These are phyloP conservation scores for Telmatherina bonti DNA, from an alignment of 2,797 vertebrate genomes.

Conservation along the genomic window DNA sequence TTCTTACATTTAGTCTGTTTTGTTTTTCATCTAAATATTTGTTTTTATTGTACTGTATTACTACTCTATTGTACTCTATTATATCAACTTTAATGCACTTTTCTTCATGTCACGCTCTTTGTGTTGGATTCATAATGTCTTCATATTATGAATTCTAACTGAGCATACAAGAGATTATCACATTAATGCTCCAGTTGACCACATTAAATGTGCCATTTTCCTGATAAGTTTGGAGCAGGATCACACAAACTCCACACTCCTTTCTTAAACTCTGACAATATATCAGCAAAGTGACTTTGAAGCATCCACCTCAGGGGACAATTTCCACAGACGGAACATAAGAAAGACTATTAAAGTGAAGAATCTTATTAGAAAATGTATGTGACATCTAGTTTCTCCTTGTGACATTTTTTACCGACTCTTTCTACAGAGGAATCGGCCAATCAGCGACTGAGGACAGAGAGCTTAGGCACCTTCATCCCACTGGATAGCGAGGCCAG, in stretches of 20 bases:
- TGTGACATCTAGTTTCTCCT: slow-evolving; percentile 37
- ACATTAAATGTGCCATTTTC: neutral
- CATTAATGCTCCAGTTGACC: neutral
- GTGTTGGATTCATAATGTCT: no score
- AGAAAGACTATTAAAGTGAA: slow-evolving; percentile 29
- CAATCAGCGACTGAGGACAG: slow-evolving; percentile 47
- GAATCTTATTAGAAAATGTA: slow-evolving; percentile 44
- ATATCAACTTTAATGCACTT: neutral
- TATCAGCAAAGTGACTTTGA: slow-evolving; percentile 29
- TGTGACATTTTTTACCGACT: slow-evolving; percentile 25
- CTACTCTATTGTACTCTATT: no score
- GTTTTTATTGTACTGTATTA: neutral
- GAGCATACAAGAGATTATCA: neutral
- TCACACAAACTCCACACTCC: slow-evolving; percentile 3
- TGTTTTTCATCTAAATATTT: slow-evolving; percentile 1
- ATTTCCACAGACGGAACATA: slow-evolving; percentile 36
- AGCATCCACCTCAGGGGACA: slow-evolving; percentile 10
- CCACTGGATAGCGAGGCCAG: slow-evolving; percentile 41
- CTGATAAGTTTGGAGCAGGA: neutral
- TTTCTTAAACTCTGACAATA: slow-evolving; percentile 13
- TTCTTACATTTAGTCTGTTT: neutral
- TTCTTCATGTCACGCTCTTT: neutral
- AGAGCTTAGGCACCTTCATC: slow-evolving; percentile 46
- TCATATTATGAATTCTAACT: neutral
- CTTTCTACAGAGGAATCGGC: slow-evolving; percentile 31